Percentiles rank a stretch among this genome's conserved stretches.
These are phyloP conservation scores for Eulemur rufifrons DNA, from an alignment of 2,113 vertebrate species.

Conservation along the genomic window DNA sequence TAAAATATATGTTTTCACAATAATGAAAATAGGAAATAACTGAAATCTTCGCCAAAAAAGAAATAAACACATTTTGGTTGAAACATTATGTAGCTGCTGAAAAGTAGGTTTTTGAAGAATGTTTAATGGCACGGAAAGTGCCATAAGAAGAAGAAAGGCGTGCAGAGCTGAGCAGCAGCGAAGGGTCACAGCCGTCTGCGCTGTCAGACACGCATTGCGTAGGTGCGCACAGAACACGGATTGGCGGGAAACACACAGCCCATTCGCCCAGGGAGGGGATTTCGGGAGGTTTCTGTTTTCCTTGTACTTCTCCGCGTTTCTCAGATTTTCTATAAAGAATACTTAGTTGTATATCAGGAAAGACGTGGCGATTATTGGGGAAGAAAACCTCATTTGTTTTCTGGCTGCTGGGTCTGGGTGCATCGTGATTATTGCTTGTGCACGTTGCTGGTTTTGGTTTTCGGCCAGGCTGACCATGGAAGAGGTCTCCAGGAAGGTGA, in stretches of 20 bases:
- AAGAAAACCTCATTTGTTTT: background rate
- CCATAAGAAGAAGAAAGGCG: no score
- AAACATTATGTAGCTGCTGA: background rate
- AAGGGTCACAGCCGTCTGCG: no score
- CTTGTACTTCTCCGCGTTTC: fast-evolving
- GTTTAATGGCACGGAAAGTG: background rate
- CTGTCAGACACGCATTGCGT: no score
- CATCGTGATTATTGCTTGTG: fast-evolving
- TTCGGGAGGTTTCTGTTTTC: no score
- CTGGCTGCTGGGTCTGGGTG: background rate
- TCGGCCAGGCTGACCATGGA: no score
- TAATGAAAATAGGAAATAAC: background rate
- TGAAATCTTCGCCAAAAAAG: background rate
- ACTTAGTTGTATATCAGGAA: no score
- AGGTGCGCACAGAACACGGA: background rate
- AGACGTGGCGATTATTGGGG: fast-evolving
- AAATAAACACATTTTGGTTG: background rate
- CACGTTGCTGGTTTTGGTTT: background rate
- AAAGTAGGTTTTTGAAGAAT: background rate
- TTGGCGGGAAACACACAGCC: background rate
- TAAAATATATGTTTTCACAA: background rate
- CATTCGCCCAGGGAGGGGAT: background rate
- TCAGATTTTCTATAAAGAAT: background rate
- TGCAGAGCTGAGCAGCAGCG: no score
- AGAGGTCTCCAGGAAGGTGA: background rate